These are phyloP conservation scores for Psylliodes chrysocephalus DNA, from an alignment of 2,888 invertebrate species.

Conservation along the genomic window DNA sequence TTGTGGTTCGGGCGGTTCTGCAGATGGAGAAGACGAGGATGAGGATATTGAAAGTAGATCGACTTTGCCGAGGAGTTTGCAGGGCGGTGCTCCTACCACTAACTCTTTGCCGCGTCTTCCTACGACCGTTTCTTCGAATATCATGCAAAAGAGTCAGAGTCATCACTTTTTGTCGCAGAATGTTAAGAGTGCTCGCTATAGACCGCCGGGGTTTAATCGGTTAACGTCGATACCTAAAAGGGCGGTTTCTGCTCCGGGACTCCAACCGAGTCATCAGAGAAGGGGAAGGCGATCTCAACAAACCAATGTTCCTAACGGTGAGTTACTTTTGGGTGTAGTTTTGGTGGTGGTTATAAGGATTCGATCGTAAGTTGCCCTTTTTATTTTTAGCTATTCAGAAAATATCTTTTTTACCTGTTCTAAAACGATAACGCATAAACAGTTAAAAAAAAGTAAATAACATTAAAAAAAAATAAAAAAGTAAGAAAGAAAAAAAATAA, in stretches of 20 bases:
- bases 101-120: slow-evolving; percentile 84
- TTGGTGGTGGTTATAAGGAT: slow-evolving; percentile 21
- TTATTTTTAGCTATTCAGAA: too few species aligned
- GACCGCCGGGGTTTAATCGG: slow-evolving; percentile 83
- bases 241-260: slow-evolving; percentile 79
- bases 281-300: slow-evolving; percentile 65
- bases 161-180: slow-evolving; percentile 69
- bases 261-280: slow-evolving; percentile 73
- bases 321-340: slow-evolving; percentile 58
- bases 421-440: too few species aligned
- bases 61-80: slow-evolving; percentile 73
- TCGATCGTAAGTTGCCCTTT: too few species aligned
- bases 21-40: slow-evolving; percentile 68
- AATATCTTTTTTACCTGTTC: too few species aligned
- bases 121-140: slow-evolving; percentile 56
- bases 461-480: too few species aligned
- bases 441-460: too few species aligned
- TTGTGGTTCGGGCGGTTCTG: slow-evolving; percentile 65
- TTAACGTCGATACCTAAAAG: slow-evolving; percentile 72
- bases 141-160: slow-evolving; percentile 73
- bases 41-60: slow-evolving; percentile 64
- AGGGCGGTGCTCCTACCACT: slow-evolving; percentile 71
- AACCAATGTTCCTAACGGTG: slow-evolving; percentile 67
- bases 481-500: too few species aligned
- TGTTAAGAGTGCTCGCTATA: slow-evolving; percentile 87